Conservation (phyloP, 1,140 invertebrate genomes). For the Aradophagus sp. region DNA sequence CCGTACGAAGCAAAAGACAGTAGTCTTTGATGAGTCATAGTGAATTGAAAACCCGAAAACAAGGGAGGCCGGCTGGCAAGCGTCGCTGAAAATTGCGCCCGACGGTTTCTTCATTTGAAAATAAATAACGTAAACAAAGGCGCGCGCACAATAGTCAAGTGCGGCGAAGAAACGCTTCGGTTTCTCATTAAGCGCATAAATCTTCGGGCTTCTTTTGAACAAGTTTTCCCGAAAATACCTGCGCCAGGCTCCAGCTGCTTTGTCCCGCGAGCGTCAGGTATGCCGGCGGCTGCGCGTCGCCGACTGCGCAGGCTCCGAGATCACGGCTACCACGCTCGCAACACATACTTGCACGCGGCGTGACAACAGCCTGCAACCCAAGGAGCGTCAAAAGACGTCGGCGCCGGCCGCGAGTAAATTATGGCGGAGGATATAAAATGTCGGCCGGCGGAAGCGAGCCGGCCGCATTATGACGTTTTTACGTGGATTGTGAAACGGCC, state of each 20-base stretch:
- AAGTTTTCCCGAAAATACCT: slow-evolving; percentile 39
- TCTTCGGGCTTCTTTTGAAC: slow-evolving; percentile 22
- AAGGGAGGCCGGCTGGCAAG: no score
- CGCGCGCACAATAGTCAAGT: slow-evolving; percentile 9
- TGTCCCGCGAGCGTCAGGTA: slow-evolving; percentile 24
- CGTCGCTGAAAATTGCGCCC: no score
- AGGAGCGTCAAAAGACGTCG: slow-evolving; percentile 34
- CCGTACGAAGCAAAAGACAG: no score
- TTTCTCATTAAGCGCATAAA: slow-evolving; percentile 38
- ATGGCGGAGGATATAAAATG: slow-evolving; percentile 43
- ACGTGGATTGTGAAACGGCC: slow-evolving; percentile 35
- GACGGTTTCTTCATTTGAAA: no score
- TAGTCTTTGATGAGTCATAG: no score
- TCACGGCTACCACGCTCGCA: slow-evolving; percentile 32
- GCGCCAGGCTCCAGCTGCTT: slow-evolving; percentile 29
- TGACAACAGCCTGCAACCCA: slow-evolving; percentile 45
- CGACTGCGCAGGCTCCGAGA: slow-evolving; percentile 23
- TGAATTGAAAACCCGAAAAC: no score
- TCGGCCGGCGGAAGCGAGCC: slow-evolving; percentile 13
- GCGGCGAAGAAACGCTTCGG: slow-evolving; percentile 5
- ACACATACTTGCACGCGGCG: slow-evolving; percentile 19
- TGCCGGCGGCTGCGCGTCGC: slow-evolving; percentile 16
- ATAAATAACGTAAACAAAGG: no score
- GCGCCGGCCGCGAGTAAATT: slow-evolving; percentile 30
- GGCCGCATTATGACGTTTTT: slow-evolving; percentile 34